A percentile compares a stretch with the other conserved stretches of the same genome.
Evolutionary conservation across 2,888 invertebrate species (phyloP).

Genomic region (Stictocephala bisonia): DNA sequence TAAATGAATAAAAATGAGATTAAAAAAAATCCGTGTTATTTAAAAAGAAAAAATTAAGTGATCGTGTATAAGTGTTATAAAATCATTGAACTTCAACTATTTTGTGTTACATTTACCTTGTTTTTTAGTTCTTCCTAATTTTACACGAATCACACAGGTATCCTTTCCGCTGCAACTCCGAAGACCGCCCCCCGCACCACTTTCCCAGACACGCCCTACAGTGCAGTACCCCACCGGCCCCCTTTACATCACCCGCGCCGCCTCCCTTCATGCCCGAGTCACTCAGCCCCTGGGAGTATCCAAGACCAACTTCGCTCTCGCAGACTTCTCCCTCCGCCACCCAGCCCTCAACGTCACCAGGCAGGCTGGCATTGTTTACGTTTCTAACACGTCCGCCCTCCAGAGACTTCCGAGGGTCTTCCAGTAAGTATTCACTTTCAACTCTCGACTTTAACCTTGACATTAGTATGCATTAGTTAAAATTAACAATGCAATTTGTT

Average conservation of each 20-base stretch:
- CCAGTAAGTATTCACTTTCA: neutral
- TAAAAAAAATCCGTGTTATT: too few relatives aligned
- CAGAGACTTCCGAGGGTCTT: neutral
- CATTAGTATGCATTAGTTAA: too few relatives aligned
- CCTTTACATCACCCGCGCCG: constrained; percentile 61
- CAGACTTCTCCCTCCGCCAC: neutral
- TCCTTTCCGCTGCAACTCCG: neutral
- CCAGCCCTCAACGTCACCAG: constrained; percentile 47
- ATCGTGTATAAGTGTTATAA: too few relatives aligned
- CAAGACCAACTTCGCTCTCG: constrained; percentile 37
- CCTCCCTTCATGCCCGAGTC: constrained; percentile 55
- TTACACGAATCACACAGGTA: too few relatives aligned
- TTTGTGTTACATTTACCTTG: too few relatives aligned
- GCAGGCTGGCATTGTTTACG: constrained; percentile 51
- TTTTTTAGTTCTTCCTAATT: too few relatives aligned
- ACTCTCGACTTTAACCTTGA: too few relatives aligned
- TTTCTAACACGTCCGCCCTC: constrained; percentile 33
- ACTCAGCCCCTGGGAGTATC: constrained; percentile 58
- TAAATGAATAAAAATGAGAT: too few relatives aligned
- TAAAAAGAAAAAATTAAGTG: too few relatives aligned
- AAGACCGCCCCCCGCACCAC: neutral
- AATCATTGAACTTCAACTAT: too few relatives aligned
- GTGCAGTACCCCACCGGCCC: constrained; percentile 41
- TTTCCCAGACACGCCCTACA: neutral
- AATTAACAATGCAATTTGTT: too few relatives aligned